phyloP scores from a whole-genome alignment of 2,113 vertebrate genomes.

The Dicrurus megarhynchus region DNA sequence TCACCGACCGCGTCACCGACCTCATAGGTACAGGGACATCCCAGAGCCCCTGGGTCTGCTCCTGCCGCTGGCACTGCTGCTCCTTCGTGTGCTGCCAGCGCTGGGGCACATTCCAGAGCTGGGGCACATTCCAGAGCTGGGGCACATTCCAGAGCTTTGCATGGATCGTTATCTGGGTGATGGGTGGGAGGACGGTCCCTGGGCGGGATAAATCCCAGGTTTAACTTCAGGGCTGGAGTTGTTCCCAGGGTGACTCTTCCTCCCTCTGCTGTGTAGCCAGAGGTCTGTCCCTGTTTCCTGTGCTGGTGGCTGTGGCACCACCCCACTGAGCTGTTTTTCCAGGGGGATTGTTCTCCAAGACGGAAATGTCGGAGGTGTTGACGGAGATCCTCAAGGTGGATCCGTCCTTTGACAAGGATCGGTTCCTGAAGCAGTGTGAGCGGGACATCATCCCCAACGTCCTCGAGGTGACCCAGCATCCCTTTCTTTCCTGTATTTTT shows the following conservation, averaged over 20 bases:
- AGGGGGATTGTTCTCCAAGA: constrained; percentile 97
- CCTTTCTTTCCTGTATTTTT: rapidly evolving
- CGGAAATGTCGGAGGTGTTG: constrained; percentile 94
- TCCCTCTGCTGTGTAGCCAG: too few species aligned
- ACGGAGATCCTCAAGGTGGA: constrained; percentile 93
- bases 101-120: neutral
- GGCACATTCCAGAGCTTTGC: rapidly evolving
- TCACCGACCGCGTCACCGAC: constrained; percentile 92
- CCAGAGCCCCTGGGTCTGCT: neutral
- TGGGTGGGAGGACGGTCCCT: neutral
- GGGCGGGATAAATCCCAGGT: neutral
- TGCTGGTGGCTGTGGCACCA: rapidly evolving
- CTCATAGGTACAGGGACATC: constrained; percentile 75
- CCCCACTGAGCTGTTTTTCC: neutral
- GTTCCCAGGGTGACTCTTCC: neutral
- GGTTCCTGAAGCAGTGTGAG: constrained; percentile 90
- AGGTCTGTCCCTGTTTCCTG: neutral
- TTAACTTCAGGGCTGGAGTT: neutral
- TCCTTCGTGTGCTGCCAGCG: neutral
- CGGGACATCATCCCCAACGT: constrained; percentile 93
- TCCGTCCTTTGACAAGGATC: constrained; percentile 91
- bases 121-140: neutral
- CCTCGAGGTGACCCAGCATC: constrained; percentile 79
- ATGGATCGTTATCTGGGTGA: rapidly evolving
- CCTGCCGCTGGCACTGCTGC: neutral